These are phyloP conservation scores for Spondyliosoma cantharus DNA, from an alignment of 2,797 vertebrate species.

Conservation along the genomic window DNA sequence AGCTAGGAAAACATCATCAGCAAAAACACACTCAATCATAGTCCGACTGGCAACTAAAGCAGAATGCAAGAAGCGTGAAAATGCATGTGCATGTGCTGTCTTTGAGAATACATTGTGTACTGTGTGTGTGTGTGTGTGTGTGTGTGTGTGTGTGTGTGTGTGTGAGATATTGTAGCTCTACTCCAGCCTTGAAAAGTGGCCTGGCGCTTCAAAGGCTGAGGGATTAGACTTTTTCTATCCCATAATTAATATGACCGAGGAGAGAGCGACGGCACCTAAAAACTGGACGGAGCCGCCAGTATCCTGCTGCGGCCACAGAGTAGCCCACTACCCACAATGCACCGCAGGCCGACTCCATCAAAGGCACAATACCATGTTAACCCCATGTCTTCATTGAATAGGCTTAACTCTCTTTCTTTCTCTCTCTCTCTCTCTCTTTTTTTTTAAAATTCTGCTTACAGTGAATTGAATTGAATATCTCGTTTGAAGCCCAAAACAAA, in stretches of 20 bases:
- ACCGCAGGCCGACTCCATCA: conserved; percentile 80
- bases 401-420: conserved; percentile 71
- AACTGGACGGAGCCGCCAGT: conserved; percentile 87
- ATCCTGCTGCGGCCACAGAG: conserved; percentile 89
- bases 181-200: conserved; percentile 92
- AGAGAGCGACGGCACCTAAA: conserved; percentile 91
- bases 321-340: conserved; percentile 86
- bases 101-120: conserved; percentile 42
- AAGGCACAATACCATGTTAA: conserved; percentile 80
- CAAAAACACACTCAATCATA: conserved; percentile 83
- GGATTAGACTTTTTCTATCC: conserved; percentile 95
- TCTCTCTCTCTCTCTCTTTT: conserved; percentile 14
- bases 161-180: conserved; percentile 71
- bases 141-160: conserved; percentile 9
- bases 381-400: conserved; percentile 79
- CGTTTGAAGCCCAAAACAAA: conserved; percentile 69
- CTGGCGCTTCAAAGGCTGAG: conserved; percentile 92
- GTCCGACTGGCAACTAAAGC: conserved; percentile 78
- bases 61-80: conserved; percentile 24
- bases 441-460: conserved; percentile 44
- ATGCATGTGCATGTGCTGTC: conserved; percentile 50
- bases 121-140: conserved; percentile 21
- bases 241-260: conserved; percentile 97
- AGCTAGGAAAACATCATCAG: conserved; percentile 82
- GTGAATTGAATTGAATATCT: conserved; percentile 52